Evolutionary conservation across 2,113 vertebrate species (phyloP).

Genomic region (Reinhardtius hippoglossoides): DNA sequence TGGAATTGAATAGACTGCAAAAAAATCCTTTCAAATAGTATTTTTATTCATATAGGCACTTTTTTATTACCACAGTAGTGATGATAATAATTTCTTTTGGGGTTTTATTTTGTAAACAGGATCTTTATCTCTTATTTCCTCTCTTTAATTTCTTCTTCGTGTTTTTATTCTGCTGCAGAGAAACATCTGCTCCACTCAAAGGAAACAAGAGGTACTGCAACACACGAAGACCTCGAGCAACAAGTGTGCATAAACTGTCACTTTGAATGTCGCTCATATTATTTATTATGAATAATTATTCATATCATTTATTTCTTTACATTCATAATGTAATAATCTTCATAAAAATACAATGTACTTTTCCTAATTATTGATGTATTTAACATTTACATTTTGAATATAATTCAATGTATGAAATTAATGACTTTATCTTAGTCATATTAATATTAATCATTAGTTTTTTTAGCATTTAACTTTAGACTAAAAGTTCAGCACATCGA

Average conservation of each 20-base stretch:
- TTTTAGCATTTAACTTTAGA: neutral
- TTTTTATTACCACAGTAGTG: neutral
- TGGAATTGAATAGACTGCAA: neutral
- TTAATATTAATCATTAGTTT: too few species aligned
- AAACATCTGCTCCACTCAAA: neutral
- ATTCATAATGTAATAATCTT: neutral
- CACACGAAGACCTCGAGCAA: too few species aligned
- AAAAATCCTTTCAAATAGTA: neutral
- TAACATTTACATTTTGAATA: neutral
- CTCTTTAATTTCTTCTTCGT: neutral
- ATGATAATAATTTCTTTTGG: too few species aligned
- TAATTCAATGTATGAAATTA: neutral
- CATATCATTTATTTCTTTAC: neutral
- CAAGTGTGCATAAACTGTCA: neutral
- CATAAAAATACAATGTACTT: too few species aligned
- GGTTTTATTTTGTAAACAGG: conserved; percentile 7
- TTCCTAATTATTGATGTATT: neutral
- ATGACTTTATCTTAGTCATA: too few species aligned
- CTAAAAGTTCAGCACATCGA: neutral
- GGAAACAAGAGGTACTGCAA: conserved; percentile 11
- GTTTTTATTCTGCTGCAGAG: neutral
- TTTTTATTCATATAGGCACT: neutral
- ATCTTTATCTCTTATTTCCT: neutral
- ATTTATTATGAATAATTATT: too few species aligned
- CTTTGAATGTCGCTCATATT: neutral